Percentiles rank a stretch among this genome's conserved stretches.
These are phyloP conservation scores for Heliconius charithonia DNA, from an alignment of 2,888 invertebrate genomes.

Conservation along the genomic window DNA sequence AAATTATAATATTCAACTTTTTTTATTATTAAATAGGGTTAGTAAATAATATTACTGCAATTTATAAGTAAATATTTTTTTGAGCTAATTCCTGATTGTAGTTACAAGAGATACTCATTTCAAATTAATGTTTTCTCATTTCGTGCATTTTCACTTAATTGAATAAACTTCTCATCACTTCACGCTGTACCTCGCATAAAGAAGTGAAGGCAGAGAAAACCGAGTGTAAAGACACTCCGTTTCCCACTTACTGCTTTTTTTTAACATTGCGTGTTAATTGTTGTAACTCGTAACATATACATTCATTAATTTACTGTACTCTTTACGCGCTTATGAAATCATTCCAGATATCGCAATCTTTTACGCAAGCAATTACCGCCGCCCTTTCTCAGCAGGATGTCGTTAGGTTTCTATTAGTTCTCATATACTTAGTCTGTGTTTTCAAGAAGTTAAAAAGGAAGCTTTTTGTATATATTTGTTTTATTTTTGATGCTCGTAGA, in stretches of 20 bases:
- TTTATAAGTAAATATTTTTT: neutral
- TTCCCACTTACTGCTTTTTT: no score
- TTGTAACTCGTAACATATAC: neutral
- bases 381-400: conserved; percentile 43
- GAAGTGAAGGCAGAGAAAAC: no score
- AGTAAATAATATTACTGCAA: neutral
- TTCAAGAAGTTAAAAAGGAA: neutral
- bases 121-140: neutral
- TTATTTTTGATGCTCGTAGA: neutral
- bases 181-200: no score
- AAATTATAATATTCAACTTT: neutral
- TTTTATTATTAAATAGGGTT: neutral
- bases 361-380: conserved; percentile 52
- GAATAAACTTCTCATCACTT: no score
- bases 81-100: neutral
- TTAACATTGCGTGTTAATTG: no score
- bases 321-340: conserved; percentile 58
- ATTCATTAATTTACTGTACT: conserved; percentile 59
- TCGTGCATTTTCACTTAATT: neutral
- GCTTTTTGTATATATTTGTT: neutral
- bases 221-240: no score
- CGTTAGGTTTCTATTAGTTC: conserved; percentile 36
- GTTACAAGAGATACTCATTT: neutral
- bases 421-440: conserved; percentile 12
- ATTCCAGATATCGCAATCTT: conserved; percentile 56